Evolutionary conservation across 1,140 invertebrate species (phyloP), one percentile per base, ranked within the genome.

Genomic region (Mycetomoellerius zeteki): DNA sequence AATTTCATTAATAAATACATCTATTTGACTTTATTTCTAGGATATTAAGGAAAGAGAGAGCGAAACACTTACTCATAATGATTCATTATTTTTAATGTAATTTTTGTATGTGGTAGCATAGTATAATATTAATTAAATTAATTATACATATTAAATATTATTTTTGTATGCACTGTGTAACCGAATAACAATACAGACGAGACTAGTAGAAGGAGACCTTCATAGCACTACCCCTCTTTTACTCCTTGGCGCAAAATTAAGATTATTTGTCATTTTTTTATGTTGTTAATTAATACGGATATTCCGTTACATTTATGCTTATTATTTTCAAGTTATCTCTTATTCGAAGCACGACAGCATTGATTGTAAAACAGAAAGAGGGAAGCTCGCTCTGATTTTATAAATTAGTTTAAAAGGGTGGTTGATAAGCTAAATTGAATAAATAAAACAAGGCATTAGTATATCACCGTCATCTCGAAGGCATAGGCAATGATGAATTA

Each of bases 71-170:
- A 43, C 2, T 81, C 43, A 73, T 87, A 90, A 92, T 94, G 91
- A 91, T 92, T 93, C 92, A 93, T 94, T 77, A 82, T 92, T 94
- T 94, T 94, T 94, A 93, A 94, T 94, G 90, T 94, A 94, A 94
- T 93, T 94, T 92, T 94, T 92, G 92, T 94, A 94, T 94, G 37
- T 43, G 94, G 90, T 95, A 95, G 77, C 92, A 94, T 84, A 84
- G 92, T 94, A 94, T 93, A 94, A 94, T 95, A 92, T 93, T 91
- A 93, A 94, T 94, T 93, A 94, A 94, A 94, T 94, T 93, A 94
- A 94, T 94, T 93, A 94, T 95, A 94, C 93, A 94, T 94, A 94
- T 94, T 93, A 94, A 94, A 94, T 94, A 94, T 94, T 94, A 93
- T 93, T 92, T 94, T 86, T 94, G 92, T 94, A 95, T 95, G 93